Percentiles rank a stretch among this genome's conserved stretches.
These are phyloP conservation scores for Octodonta nipae DNA, from an alignment of 2,888 invertebrate species.

Conservation along the genomic window DNA sequence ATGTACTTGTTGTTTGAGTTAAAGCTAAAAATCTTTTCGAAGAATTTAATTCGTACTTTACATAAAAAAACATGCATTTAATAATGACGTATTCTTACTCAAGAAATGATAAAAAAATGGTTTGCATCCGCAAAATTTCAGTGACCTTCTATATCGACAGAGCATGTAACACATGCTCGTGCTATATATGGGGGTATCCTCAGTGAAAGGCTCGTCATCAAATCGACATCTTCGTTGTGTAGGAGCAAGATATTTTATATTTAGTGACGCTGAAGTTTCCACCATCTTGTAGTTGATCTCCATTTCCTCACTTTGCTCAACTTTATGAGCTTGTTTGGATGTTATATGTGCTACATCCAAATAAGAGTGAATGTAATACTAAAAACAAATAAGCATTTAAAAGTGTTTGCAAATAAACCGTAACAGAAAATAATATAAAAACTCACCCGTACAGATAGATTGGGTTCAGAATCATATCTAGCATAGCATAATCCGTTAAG, in stretches of 20 bases:
- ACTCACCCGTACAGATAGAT: constrained; percentile 27
- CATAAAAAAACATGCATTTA: too few relatives aligned
- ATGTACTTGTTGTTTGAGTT: too few relatives aligned
- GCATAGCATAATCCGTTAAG: constrained; percentile 37
- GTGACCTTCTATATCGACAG: constrained; percentile 41
- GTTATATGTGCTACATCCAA: constrained; percentile 42
- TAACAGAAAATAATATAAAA: too few relatives aligned
- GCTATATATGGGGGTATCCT: constrained; percentile 40
- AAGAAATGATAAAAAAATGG: constrained; percentile 48
- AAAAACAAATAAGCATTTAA: too few relatives aligned
- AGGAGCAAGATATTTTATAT: constrained; percentile 36
- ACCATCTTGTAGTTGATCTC: constrained; percentile 34
- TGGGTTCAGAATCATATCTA: constrained; percentile 34
- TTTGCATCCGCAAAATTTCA: constrained; percentile 43
- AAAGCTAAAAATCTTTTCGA: too few relatives aligned
- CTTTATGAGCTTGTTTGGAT: constrained; percentile 22
- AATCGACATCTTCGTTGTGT: constrained; percentile 42
- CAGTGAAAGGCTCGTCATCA: constrained; percentile 37
- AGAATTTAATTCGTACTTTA: too few relatives aligned
- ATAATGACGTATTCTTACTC: constrained; percentile 27
- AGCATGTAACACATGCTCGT: constrained; percentile 43
- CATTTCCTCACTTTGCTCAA: constrained; percentile 34
- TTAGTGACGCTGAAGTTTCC: constrained; percentile 39
- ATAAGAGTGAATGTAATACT: constrained; percentile 49
- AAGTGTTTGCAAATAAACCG: too few relatives aligned